Evolutionary conservation across 2,113 vertebrate genomes (phyloP), one percentile per base, ranked within the genome.

Genomic region (Catagonus wagneri): DNA sequence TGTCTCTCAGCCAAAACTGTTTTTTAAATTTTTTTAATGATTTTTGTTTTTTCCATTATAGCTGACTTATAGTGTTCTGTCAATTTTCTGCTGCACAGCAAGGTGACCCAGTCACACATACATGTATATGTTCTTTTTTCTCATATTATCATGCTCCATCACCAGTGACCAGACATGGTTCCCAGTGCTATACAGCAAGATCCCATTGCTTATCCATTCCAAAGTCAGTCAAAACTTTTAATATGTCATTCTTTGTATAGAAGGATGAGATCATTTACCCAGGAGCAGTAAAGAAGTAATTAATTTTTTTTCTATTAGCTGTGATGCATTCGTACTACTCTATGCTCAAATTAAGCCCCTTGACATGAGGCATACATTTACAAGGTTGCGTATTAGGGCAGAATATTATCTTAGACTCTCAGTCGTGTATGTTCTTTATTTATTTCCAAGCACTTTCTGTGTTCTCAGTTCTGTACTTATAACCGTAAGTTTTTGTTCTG

Each of bases 1-100:
- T 78, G n/a, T 78, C n/a, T 95, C 74, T 78, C 63, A 90, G 79
- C 36, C 11, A 95, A 12, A n/a, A n/a, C n/a, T n/a, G n/a, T n/a
- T n/a, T n/a, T n/a, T n/a, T n/a, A n/a, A n/a, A n/a, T n/a, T n/a
- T n/a, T n/a, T n/a, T n/a, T n/a, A n/a, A n/a, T n/a, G n/a, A n/a
- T n/a, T n/a, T n/a, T n/a, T n/a, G n/a, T n/a, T n/a, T n/a, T n/a
- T n/a, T n/a, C n/a, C n/a, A n/a, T n/a, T n/a, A n/a, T n/a, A n/a
- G n/a, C n/a, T n/a, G n/a, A n/a, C n/a, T n/a, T n/a, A n/a, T n/a
- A n/a, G n/a, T n/a, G n/a, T n/a, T n/a, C n/a, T n/a, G n/a, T n/a
- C n/a, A n/a, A n/a, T n/a, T n/a, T n/a, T n/a, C n/a, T n/a, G n/a
- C n/a, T n/a, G n/a, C n/a, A n/a, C n/a, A n/a, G n/a, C n/a, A n/a